Evolutionary conservation across 2,797 vertebrate genomes (phyloP).

Genomic region (Phoeniculus purpureus): DNA sequence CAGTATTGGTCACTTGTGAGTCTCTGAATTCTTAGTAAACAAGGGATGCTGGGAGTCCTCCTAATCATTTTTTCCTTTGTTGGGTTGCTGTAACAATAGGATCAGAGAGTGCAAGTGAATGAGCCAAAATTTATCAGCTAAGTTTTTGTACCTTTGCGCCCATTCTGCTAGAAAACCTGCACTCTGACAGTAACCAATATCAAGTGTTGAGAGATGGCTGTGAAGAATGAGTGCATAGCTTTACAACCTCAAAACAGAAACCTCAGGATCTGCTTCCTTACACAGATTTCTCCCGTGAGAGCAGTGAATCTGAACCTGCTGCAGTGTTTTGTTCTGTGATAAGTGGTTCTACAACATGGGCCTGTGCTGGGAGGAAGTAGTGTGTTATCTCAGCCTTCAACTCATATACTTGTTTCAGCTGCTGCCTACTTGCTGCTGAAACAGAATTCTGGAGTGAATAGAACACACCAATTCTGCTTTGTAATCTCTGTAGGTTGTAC

Average conservation of each 20-base stretch:
- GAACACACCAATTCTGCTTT: not conserved
- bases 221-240: not conserved
- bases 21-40: not conserved
- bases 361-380: not conserved
- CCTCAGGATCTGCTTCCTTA: not conserved
- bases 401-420: not conserved
- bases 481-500: not conserved
- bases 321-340: not conserved
- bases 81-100: not conserved
- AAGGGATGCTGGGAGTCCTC: not conserved
- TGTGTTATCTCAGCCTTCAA: not conserved
- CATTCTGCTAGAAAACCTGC: not conserved
- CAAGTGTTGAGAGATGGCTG: not conserved
- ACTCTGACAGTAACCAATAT: not conserved
- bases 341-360: not conserved
- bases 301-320: not conserved
- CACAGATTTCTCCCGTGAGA: not conserved
- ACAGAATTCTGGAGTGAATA: not conserved
- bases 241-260: not conserved
- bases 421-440: not conserved
- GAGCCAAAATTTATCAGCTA: rapidly evolving
- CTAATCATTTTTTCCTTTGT: not conserved
- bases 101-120: too few species aligned
- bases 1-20: too few species aligned
- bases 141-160: not conserved